A percentile compares a stretch with the other conserved stretches of the same genome.
phyloP scores from a whole-genome alignment of 2,888 invertebrate species.

The Drosophila paramelanica region DNA sequence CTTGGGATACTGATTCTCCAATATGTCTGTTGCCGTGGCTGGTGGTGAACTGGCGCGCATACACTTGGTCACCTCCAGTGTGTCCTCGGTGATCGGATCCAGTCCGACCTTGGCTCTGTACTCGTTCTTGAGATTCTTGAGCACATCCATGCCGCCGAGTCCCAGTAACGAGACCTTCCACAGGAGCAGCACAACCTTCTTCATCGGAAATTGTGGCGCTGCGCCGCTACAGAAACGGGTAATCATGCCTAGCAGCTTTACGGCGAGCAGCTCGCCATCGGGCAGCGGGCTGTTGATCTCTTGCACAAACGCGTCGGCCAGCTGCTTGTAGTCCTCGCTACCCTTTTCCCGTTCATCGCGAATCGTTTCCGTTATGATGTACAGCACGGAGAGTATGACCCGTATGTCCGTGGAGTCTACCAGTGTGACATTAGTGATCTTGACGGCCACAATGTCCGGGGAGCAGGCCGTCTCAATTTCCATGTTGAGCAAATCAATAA shows the following conservation, averaged over 20 bases:
- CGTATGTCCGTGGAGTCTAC: slow-evolving; percentile 97
- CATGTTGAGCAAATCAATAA: slow-evolving; percentile 96
- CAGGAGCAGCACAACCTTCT: slow-evolving; percentile 96
- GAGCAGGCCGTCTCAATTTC: slow-evolving; percentile 94
- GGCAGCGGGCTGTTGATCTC: slow-evolving; percentile 87
- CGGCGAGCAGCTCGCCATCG: slow-evolving; percentile 92
- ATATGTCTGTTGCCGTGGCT: slow-evolving; percentile 94
- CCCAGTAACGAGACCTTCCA: slow-evolving; percentile 98
- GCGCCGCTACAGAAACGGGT: slow-evolving; percentile 98
- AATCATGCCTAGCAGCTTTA: slow-evolving; percentile 97
- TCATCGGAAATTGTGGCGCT: slow-evolving; percentile 99
- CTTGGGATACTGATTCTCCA: slow-evolving; percentile 93
- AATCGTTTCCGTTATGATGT: slow-evolving; percentile 97
- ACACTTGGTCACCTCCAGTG: slow-evolving; percentile 95
- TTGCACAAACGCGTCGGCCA: slow-evolving; percentile 87
- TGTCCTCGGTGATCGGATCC: slow-evolving; percentile 94
- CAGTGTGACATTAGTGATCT: slow-evolving; percentile 91
- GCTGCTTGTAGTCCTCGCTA: slow-evolving; percentile 85
- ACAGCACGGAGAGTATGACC: slow-evolving; percentile 96
- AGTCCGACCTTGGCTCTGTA: slow-evolving; percentile 90
- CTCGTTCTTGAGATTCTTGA: slow-evolving; percentile 91
- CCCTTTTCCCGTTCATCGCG: slow-evolving; percentile 87
- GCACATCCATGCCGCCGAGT: slow-evolving; percentile 94
- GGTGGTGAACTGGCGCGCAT: slow-evolving; percentile 99
- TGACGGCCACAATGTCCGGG: slow-evolving; percentile 90